A percentile compares a stretch with the other conserved stretches of the same genome.
These are phyloP conservation scores for Elephantulus edwardii DNA, from an alignment of 2,113 vertebrate species.

Conservation along the genomic window DNA sequence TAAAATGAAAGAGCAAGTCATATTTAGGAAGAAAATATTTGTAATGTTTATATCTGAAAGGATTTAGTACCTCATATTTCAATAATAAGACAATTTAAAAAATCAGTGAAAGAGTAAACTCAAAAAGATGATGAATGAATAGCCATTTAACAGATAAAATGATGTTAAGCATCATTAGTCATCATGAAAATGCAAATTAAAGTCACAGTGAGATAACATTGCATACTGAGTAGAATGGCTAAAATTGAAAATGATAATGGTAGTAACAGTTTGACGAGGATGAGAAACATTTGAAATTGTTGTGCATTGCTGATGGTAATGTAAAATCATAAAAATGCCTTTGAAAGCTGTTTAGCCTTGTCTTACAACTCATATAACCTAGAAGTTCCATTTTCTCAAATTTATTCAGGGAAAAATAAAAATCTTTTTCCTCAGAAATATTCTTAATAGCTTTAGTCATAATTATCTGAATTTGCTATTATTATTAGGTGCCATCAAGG, in stretches of 20 bases:
- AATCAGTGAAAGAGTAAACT: background rate
- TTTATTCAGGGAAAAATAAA: background rate
- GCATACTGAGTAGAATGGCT: background rate
- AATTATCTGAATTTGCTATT: too few species aligned
- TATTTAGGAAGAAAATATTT: background rate
- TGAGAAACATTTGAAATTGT: too few species aligned
- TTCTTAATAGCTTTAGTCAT: background rate
- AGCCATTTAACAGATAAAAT: background rate
- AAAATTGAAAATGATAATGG: background rate
- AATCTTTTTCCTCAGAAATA: background rate
- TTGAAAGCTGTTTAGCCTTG: background rate
- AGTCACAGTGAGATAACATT: background rate
- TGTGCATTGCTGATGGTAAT: background rate
- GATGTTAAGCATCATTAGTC: background rate
- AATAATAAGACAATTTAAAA: background rate
- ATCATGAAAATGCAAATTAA: background rate
- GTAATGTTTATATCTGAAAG: background rate
- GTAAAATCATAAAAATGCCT: background rate
- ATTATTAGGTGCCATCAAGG: too few species aligned
- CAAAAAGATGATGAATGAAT: background rate
- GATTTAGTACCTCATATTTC: background rate
- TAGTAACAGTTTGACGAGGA: background rate
- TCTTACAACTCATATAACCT: background rate
- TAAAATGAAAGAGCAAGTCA: background rate
- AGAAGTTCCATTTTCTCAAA: background rate